Base-by-base conservation (phyloP, 2,888 invertebrate species). In the Crossocerus cetratus region DNA sequence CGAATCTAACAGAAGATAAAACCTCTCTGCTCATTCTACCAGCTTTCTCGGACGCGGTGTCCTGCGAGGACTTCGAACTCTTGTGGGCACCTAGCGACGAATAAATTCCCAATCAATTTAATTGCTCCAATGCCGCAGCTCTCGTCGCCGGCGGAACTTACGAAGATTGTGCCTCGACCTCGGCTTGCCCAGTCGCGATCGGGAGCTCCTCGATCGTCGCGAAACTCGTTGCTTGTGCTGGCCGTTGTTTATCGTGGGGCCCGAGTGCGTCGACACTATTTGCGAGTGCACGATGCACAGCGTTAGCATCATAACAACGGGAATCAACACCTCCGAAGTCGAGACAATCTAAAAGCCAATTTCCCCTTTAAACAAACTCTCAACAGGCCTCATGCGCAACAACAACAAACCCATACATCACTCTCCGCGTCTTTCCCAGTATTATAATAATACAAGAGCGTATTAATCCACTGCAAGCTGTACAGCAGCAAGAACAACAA, bases 201-300 rank as follows among this genome's bases (percentile, higher is more conserved):
- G 81, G 44, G 78, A 83, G 22, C 88, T 86, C 61, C 89, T 82
- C 14, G 86, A 84, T 14, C 88, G 84, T 59, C 84, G 81, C 22
- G 73, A 42, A 16, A 72, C 72, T 70, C 85, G 83, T 67, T 85
- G 86, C 60, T 82, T 85, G 64, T 80, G 84, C 56, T 86, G 84
- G n/a, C 75, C 79, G 59, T 76, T 83, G 16, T 71, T 68, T 11
- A 80, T 69, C 3, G 77, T 55, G 32, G 89, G 85, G 59, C 88
- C 89, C n/a, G 91, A 91, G 83, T 93, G 92, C 4, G 94, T 94
- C 1, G 94, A 94, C 8, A 94, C 95, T 83, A 96, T 96, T 91
- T 96, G 96, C 0, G 96, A 96, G 88, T 96, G 96, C 74, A 96
- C 94, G 65, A 95, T 91, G 80, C 95, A 95, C 72, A 96, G 91